Percentiles rank a stretch among this genome's conserved stretches.
Evolutionary conservation across 2,113 vertebrate genomes (phyloP).

Genomic region (Xiphias gladius): DNA sequence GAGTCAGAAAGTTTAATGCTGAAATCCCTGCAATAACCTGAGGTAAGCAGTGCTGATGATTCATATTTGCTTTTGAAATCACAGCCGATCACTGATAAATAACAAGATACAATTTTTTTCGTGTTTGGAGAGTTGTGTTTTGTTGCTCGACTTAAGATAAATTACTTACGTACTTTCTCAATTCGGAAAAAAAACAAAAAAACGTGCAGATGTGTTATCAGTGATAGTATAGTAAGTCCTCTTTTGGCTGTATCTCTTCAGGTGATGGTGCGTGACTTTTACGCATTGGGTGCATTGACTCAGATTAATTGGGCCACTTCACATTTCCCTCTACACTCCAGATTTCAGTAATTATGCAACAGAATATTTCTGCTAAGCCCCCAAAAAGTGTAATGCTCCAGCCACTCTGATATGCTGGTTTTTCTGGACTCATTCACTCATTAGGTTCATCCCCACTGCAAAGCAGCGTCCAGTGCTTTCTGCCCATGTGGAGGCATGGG

Average conservation of each 20-base stretch:
- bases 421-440: neutral
- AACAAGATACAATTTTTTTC: neutral
- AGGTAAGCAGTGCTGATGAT: slow-evolving; percentile 67
- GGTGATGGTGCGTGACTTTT: slow-evolving; percentile 18
- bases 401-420: no score
- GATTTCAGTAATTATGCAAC: neutral
- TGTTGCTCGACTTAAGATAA: neutral
- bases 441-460: neutral
- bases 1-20: slow-evolving; percentile 79
- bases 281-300: neutral
- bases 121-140: neutral
- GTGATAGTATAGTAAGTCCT: neutral
- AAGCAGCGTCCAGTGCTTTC: neutral
- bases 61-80: slow-evolving; percentile 14
- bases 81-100: neutral
- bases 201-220: neutral
- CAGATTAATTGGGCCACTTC: neutral
- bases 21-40: slow-evolving; percentile 63
- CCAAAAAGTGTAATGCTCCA: neutral
- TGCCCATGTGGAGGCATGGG: neutral
- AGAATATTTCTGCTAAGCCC: neutral
- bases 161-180: neutral
- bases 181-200: neutral
- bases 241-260: neutral
- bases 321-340: neutral